Conservation (phyloP, 2,888 invertebrate species). For the Holacanthella duospinosa region DNA sequence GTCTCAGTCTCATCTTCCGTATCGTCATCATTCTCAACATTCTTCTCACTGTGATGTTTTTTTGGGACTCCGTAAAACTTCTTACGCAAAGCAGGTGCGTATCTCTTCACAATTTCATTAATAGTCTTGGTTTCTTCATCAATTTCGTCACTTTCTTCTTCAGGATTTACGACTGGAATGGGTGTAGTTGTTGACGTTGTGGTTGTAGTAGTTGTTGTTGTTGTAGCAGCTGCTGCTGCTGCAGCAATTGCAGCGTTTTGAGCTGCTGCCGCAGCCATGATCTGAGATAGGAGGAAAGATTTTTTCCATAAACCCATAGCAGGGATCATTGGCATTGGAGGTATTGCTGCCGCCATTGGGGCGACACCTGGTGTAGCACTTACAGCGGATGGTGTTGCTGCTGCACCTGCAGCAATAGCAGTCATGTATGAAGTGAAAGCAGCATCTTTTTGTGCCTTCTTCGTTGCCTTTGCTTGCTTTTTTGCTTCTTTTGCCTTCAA, state of each 20-base stretch:
- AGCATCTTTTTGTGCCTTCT: conserved; percentile 4
- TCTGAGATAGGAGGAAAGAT: conserved; percentile 1
- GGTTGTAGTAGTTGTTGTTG: background rate
- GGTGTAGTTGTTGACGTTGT: no score
- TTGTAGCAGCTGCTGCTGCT: background rate
- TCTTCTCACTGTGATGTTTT: background rate
- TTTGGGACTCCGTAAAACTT: background rate
- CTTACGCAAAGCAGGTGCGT: background rate
- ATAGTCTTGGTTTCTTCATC: background rate
- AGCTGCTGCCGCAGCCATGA: background rate
- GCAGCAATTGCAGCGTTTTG: conserved; percentile 1
- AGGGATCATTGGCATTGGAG: background rate
- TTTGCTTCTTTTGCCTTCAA: background rate
- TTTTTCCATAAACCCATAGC: conserved; percentile 4
- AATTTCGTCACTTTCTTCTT: background rate
- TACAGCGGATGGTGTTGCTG: background rate
- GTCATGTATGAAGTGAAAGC: background rate
- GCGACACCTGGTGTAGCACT: background rate
- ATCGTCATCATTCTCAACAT: background rate
- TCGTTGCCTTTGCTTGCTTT: background rate
- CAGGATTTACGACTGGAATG: background rate
- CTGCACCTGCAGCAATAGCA: background rate
- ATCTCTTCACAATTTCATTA: background rate
- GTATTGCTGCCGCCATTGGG: background rate
- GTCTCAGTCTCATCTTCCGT: no score